Base-by-base conservation (phyloP, 2,888 invertebrate genomes). In the Marasmarcha lunaedactyla region DNA sequence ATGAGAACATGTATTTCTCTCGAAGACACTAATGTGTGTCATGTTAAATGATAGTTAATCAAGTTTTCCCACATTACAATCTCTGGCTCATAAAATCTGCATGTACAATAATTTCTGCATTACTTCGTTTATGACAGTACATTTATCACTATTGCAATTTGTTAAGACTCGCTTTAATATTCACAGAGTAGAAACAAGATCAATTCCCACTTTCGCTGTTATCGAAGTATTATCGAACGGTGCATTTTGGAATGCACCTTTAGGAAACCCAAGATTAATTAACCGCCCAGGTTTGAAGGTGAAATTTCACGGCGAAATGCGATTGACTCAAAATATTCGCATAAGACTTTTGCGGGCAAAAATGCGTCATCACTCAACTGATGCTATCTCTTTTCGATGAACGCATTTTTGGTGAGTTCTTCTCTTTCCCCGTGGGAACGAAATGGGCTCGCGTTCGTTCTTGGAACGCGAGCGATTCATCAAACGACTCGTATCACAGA, bases 381-480 rank as follows among this genome's bases (percentile, higher is more conserved):
- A 20, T 20, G 20, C 20, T 20, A 20, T 20, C 20, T 20, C 20
- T 20, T 20, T 20, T 20, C 3, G 20, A 5, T 20, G 4, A 3
- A 20, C 7, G 7, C 20, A 20, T 20, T 20, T 20, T 20, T 20
- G 20, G 20, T 20, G 20, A 5, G 3, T 30, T n/a, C 30, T 4
- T 30, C 30, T 30, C 30, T 30, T 11, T 30, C 30, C 11, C 30
- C 77, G 79, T 79, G 81, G 77, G 81, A 81, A 79, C 63, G 57
- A 57, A 71, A 69, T 67, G 71, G 60, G 58, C 55, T 51, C 45
- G 60, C 57, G 51, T 42, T 47, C 55, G 78, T 81, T 78, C 70
- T 51, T 74, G 79, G 78, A 79, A 65, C 59, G 59, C 63, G 50
- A 51, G 64, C 68, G 64, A 66, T 72, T 65, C 63, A 76, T 73